These are phyloP conservation scores for Hydrozoanthus gracilis DNA, from an alignment of 92 coral and sea anemone species.

Conservation along the genomic window DNA sequence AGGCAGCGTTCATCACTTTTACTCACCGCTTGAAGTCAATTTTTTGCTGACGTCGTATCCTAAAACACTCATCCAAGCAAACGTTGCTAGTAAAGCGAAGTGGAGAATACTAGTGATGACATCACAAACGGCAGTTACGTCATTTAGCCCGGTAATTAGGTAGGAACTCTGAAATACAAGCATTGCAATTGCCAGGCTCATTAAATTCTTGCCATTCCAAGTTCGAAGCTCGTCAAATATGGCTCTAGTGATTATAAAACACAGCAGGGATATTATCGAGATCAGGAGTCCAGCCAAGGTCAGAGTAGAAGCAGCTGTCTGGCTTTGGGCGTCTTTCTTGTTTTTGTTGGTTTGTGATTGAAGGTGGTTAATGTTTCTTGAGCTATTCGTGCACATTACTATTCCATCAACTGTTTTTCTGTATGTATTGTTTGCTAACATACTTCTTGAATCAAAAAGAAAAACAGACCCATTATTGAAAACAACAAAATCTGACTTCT, in stretches of 20 bases:
- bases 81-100: background rate
- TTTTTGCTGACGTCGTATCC: conserved; percentile 14
- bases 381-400: background rate
- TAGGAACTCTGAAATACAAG: background rate
- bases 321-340: background rate
- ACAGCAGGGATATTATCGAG: conserved; percentile 7
- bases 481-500: background rate
- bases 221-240: conserved; percentile 17
- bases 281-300: conserved; percentile 4
- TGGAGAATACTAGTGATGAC: background rate
- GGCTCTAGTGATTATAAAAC: conserved; percentile 6
- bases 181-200: conserved; percentile 11
- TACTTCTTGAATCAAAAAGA: background rate
- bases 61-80: conserved; percentile 22
- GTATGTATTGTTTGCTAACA: background rate
- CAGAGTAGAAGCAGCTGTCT: background rate
- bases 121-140: background rate
- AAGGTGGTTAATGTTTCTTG: background rate
- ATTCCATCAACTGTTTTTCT: background rate
- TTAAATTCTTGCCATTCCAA: conserved; percentile 16
- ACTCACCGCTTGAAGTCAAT: conserved; percentile 11
- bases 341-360: background rate
- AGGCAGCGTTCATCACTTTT: background rate
- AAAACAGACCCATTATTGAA: conserved; percentile 19
- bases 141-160: background rate